These are phyloP conservation scores for Rostratula benghalensis DNA, from an alignment of 2,113 vertebrate genomes.

Conservation along the genomic window DNA sequence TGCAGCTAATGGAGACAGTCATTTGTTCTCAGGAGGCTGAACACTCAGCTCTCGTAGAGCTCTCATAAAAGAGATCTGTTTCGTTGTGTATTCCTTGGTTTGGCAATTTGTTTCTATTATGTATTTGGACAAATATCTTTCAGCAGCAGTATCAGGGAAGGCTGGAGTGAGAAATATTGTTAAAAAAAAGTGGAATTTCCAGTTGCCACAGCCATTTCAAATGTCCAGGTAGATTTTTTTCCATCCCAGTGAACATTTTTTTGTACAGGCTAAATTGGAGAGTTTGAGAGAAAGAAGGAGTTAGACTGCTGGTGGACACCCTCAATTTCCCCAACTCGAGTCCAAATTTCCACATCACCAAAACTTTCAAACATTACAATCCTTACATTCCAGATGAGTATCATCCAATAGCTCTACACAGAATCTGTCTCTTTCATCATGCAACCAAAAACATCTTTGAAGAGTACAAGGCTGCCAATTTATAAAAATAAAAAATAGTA, in stretches of 20 bases:
- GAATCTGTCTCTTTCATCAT: background rate
- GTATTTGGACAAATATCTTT: background rate
- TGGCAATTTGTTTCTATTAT: background rate
- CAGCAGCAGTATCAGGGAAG: background rate
- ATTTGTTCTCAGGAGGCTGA: background rate
- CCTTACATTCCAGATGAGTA: background rate
- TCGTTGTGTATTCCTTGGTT: background rate
- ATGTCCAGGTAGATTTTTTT: fast-evolving
- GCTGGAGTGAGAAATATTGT: background rate
- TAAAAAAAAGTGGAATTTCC: background rate
- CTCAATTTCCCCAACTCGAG: background rate
- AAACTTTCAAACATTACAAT: background rate
- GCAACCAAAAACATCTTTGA: background rate
- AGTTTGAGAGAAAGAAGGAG: background rate
- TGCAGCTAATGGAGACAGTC: background rate
- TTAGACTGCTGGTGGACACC: background rate
- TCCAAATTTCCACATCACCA: background rate
- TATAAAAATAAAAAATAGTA: background rate
- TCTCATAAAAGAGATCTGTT: background rate
- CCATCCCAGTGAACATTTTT: background rate
- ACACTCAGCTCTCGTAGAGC: background rate
- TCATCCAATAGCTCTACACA: background rate
- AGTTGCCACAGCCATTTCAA: background rate
- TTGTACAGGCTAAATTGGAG: background rate
- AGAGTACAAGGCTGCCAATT: background rate